Base-by-base conservation (phyloP, 2,888 invertebrate species). In the Hypomecis punctinalis region DNA sequence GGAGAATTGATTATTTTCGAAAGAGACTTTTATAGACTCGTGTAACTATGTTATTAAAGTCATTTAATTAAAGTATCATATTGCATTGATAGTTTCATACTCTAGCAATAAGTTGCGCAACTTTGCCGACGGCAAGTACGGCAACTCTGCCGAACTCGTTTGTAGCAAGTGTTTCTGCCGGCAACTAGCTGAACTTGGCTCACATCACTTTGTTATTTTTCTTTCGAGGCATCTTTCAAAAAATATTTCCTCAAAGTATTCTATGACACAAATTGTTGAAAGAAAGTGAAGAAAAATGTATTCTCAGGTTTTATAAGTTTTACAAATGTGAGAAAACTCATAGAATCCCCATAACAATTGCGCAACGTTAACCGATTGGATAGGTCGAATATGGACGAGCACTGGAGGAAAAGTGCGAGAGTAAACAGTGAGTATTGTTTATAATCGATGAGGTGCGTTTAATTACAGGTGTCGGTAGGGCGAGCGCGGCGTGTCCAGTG, bases 391-490 rank as follows among this genome's bases (percentile, higher is more conserved):
- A 33, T 47, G 11, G 55, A 33, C 51, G 56, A 55, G 55, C 54
- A 56, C 42, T 23, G 46, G 62, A 66, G 62, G 70, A 70, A 76
- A 74, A 68, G 71, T 73, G 73, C 76, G 74, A 68, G 62, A 71
- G 74, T 70, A 75, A 71, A 65, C 64, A 75, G 73, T 62, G 69
- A 67, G 71, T 75, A 74, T 76, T 76, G 74, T 82, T 83, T 80
- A 82, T 80, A 78, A 79, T 74, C 76, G 76, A 78, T 60, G 65
- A 76, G 78, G 69, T 77, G 78, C 77, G 74, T 76, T 81, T 86
- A 86, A 90, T 90, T 88, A 86, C 78, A 76, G 74, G 77, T 78
- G 79, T 43, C 78, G 81, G 82, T 84, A 82, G 82, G 82, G 81
- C 49, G 83, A 82, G 76, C 81, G 78, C 78, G 80, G 81, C 82